Evolutionary conservation across 2,888 invertebrate species (phyloP).

Genomic region (Pristionchus japonicus): DNA sequence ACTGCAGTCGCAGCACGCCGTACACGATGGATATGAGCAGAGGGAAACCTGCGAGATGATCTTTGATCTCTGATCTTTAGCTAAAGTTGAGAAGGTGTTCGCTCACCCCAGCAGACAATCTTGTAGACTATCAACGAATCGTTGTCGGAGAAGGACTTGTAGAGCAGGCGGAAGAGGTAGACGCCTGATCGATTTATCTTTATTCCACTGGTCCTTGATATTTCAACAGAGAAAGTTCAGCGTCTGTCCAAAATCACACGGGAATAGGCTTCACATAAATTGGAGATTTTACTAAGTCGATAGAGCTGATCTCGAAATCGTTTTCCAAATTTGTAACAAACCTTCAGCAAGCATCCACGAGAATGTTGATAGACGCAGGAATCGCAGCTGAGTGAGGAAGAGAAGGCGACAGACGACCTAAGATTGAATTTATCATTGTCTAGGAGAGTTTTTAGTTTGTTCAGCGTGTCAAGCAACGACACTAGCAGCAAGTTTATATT

Average conservation of each 20-base stretch:
- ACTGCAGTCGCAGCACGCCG: constrained; percentile 71
- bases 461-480: no score
- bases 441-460: no score
- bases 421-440: constrained; percentile 47
- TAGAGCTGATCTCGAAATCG: no score
- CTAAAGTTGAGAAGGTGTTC: not conserved
- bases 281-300: no score
- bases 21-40: constrained; percentile 75
- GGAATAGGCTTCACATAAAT: no score
- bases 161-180: constrained; percentile 78
- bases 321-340: not conserved
- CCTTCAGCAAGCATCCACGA: constrained; percentile 79
- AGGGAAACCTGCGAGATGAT: constrained; percentile 67
- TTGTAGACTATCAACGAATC: constrained; percentile 76
- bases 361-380: constrained; percentile 77
- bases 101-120: constrained; percentile 77
- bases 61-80: not conserved
- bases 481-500: no score
- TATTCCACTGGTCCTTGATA: no score
- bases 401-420: constrained; percentile 68
- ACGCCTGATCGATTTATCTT: no score
- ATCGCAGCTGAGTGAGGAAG: constrained; percentile 72
- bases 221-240: no score
- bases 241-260: no score
- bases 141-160: constrained; percentile 75